Evolutionary conservation across 2,113 vertebrate genomes (phyloP).

Genomic region (Sturnira hondurensis): DNA sequence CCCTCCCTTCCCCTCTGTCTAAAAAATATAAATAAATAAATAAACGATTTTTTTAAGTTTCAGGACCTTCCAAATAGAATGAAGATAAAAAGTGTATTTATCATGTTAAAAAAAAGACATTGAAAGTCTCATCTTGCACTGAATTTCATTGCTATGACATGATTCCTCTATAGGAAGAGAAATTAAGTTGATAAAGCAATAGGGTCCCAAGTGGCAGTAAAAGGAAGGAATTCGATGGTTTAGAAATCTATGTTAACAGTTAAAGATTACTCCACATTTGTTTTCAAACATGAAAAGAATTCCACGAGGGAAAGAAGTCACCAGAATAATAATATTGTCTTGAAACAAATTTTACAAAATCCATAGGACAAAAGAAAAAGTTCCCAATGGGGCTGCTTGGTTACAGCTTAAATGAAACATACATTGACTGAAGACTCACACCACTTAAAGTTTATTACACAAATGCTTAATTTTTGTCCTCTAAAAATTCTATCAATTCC

Average conservation of each 20-base stretch:
- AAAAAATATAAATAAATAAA: too few relatives aligned
- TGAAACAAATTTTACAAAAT: conserved; percentile 25
- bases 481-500: conserved; percentile 38
- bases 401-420: background rate
- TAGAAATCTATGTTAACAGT: background rate
- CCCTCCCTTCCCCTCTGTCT: too few relatives aligned
- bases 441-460: background rate
- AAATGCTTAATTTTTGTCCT: background rate
- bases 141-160: background rate
- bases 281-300: conserved; percentile 42
- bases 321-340: conserved; percentile 22
- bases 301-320: background rate
- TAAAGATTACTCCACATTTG: background rate
- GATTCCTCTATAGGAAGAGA: background rate
- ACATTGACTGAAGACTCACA: background rate
- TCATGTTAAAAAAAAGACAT: background rate
- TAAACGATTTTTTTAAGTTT: background rate
- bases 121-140: background rate
- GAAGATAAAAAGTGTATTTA: background rate
- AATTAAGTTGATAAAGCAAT: background rate
- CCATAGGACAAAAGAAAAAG: background rate
- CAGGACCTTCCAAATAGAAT: background rate
- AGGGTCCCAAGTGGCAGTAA: background rate
- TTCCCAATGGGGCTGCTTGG: background rate
- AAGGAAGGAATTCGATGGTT: background rate